phyloP scores from a whole-genome alignment of 2,113 vertebrate genomes.

The Collichthys lucidus region DNA sequence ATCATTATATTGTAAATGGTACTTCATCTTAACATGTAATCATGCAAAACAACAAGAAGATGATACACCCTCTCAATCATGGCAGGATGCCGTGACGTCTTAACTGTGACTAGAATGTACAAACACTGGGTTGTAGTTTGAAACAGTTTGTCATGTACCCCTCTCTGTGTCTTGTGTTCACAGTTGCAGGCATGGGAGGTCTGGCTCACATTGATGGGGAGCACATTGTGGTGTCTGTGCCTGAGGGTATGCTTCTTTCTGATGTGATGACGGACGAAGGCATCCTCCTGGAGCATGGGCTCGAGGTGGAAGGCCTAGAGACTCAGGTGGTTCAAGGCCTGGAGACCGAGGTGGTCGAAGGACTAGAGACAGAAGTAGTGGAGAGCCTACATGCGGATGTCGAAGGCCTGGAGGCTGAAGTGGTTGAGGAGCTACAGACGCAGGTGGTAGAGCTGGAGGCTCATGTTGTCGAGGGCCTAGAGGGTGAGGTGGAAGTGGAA shows the following conservation, averaged over 20 bases:
- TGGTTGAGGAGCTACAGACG: slow-evolving; percentile 81
- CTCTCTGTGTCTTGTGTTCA: slow-evolving; percentile 60
- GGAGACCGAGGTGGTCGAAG: slow-evolving; percentile 85
- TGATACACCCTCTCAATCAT: not conserved
- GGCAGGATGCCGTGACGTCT: not conserved
- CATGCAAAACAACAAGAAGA: not conserved
- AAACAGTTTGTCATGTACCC: not conserved
- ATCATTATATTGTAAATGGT: not conserved
- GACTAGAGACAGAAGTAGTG: slow-evolving; percentile 90
- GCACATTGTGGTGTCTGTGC: slow-evolving; percentile 98
- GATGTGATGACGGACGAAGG: slow-evolving; percentile 96
- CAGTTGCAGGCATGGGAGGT: slow-evolving; percentile 97
- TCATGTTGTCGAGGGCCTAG: slow-evolving; percentile 88
- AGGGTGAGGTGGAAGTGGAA: slow-evolving; percentile 86
- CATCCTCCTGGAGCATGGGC: slow-evolving; percentile 92
- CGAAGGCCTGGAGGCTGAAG: slow-evolving; percentile 89
- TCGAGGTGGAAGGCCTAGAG: slow-evolving; percentile 88
- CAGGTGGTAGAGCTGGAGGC: slow-evolving; percentile 80
- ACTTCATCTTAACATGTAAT: not conserved
- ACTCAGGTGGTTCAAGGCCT: slow-evolving; percentile 89
- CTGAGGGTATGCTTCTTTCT: slow-evolving; percentile 96
- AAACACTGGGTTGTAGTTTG: not conserved
- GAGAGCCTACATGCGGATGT: slow-evolving; percentile 84
- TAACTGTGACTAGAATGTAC: not conserved
- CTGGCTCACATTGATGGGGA: slow-evolving; percentile 97